phyloP scores from a whole-genome alignment of 2,797 vertebrate genomes.

The Chaetodon trifasciatus region DNA sequence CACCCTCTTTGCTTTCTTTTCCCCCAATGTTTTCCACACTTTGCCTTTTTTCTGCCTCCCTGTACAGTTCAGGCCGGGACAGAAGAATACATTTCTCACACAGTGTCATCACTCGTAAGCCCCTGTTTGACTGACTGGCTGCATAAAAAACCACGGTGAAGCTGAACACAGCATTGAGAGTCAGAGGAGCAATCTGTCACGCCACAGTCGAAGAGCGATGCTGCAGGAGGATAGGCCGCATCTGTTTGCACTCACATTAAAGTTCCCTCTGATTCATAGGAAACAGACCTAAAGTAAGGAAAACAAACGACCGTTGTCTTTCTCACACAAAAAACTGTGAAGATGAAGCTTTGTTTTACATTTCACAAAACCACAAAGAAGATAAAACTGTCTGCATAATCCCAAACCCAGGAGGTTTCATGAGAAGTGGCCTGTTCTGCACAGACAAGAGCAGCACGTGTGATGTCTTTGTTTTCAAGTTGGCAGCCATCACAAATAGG shows the following conservation, averaged over 20 bases:
- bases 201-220: constrained; percentile 43
- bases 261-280: constrained; percentile 37
- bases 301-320: constrained; percentile 34
- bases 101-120: constrained; percentile 37
- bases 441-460: neutral
- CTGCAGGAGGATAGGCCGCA: constrained; percentile 39
- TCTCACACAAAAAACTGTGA: constrained; percentile 19
- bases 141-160: constrained; percentile 31
- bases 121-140: constrained; percentile 65
- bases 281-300: constrained; percentile 24
- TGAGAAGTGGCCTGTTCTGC: constrained; percentile 6
- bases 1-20: neutral
- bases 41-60: constrained; percentile 1
- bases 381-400: constrained; percentile 13
- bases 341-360: constrained; percentile 26
- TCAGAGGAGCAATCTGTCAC: constrained; percentile 66
- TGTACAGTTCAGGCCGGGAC: constrained; percentile 18
- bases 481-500: neutral
- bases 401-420: neutral
- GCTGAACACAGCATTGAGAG: constrained; percentile 48
- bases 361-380: constrained; percentile 30
- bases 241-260: constrained; percentile 48
- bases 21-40: neutral
- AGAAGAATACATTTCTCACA: constrained; percentile 27
- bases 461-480: constrained; percentile 33